Evolutionary conservation across 2,113 vertebrate genomes (phyloP).

Genomic region (Climacteris rufus): DNA sequence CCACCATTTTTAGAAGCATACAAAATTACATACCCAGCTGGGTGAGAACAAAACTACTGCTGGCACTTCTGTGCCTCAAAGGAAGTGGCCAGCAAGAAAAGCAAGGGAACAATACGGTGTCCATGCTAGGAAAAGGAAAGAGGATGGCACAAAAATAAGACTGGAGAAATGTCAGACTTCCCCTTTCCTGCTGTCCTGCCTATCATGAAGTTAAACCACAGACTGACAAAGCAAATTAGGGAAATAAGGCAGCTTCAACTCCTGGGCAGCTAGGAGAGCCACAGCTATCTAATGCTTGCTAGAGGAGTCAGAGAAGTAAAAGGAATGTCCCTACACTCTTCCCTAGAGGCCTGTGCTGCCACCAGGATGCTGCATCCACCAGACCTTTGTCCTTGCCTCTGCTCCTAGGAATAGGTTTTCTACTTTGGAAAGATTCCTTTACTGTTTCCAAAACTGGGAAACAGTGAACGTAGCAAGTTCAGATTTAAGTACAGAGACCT

Average conservation of each 20-base stretch:
- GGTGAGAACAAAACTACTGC: background rate
- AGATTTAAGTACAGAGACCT: background rate
- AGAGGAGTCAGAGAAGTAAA: background rate
- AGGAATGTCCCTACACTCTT: background rate
- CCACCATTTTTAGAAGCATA: background rate
- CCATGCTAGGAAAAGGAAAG: background rate
- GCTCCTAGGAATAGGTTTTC: background rate
- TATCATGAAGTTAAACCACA: background rate
- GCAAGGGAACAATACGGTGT: background rate
- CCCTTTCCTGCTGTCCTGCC: background rate
- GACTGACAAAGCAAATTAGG: background rate
- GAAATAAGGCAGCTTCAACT: background rate
- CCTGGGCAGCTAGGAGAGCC: background rate
- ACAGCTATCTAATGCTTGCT: background rate
- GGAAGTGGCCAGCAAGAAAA: background rate
- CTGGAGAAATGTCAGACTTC: background rate
- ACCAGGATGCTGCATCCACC: background rate
- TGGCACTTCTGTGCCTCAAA: background rate
- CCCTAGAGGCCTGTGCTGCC: background rate
- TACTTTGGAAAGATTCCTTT: background rate
- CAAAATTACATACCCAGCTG: background rate
- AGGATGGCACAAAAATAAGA: background rate
- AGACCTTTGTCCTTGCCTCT: background rate
- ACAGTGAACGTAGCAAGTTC: rapidly evolving
- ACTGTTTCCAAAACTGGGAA: background rate